These are phyloP conservation scores for Dinocampus coccinellae DNA, from an alignment of 2,888 invertebrate species.

Conservation along the genomic window DNA sequence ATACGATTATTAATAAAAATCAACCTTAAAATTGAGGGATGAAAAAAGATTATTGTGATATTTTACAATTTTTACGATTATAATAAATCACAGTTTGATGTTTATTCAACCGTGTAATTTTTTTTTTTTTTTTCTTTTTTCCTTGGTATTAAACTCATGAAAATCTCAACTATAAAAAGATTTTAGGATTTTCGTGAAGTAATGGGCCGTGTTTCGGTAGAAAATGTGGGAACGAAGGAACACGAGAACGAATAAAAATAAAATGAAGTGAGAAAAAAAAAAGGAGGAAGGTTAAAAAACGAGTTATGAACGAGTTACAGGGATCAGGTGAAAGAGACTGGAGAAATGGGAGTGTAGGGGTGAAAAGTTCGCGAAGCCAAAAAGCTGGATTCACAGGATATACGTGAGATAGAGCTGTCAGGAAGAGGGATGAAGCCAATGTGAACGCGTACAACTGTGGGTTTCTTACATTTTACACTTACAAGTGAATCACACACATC, in stretches of 20 bases:
- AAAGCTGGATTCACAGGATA: slow-evolving; percentile 55
- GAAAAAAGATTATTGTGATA: not conserved
- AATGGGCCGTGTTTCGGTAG: slow-evolving; percentile 50
- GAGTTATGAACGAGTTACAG: slow-evolving; percentile 27
- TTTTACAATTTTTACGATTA: not conserved
- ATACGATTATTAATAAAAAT: not conserved
- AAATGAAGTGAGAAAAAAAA: slow-evolving; percentile 9
- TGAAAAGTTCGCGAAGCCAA: slow-evolving; percentile 47
- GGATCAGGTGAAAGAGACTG: not conserved
- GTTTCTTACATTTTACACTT: slow-evolving; percentile 9
- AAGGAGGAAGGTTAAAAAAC: too few species aligned
- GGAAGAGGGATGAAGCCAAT: slow-evolving; percentile 61
- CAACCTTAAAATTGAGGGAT: not conserved
- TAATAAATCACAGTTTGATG: too few species aligned
- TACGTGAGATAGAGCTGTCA: slow-evolving; percentile 65
- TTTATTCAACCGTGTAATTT: not conserved
- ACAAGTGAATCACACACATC: not conserved
- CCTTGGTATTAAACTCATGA: slow-evolving; percentile 11
- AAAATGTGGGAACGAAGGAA: not conserved
- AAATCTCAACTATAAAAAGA: slow-evolving; percentile 48
- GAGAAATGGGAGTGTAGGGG: slow-evolving; percentile 18
- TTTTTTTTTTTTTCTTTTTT: not conserved
- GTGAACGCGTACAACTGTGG: slow-evolving; percentile 49
- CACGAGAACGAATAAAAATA: not conserved
- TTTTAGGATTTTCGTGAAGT: slow-evolving; percentile 58